phyloP scores from a whole-genome alignment of 2,113 vertebrate genomes.

The Cyprinodon variegatus region DNA sequence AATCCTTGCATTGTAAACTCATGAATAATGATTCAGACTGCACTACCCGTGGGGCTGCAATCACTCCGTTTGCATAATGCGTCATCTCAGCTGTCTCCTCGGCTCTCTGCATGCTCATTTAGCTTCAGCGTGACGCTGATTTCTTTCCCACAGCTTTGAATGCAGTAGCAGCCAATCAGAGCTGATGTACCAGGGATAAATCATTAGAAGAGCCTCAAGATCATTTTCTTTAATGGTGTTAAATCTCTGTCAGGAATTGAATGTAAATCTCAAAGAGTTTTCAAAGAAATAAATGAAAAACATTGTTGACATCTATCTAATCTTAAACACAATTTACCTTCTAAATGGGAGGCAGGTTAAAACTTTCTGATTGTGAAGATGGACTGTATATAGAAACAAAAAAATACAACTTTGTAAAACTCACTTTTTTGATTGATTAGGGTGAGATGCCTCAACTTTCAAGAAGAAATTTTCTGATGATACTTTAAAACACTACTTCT shows the following conservation, averaged over 20 bases:
- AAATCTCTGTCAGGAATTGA: too few relatives aligned
- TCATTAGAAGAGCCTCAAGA: background rate
- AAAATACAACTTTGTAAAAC: too few relatives aligned
- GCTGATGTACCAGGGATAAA: background rate
- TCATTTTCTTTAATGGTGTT: background rate
- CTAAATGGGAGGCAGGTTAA: too few relatives aligned
- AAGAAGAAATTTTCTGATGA: too few relatives aligned
- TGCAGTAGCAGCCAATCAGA: background rate
- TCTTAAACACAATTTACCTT: too few relatives aligned
- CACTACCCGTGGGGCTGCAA: background rate
- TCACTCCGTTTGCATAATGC: constrained; percentile 41
- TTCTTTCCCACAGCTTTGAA: background rate
- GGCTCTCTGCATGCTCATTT: constrained; percentile 13
- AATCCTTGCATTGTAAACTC: constrained; percentile 30
- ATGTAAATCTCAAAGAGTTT: background rate
- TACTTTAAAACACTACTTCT: too few relatives aligned
- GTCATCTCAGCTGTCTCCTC: constrained; percentile 8
- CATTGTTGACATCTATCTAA: background rate
- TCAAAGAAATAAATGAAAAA: background rate
- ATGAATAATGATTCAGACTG: constrained; percentile 35
- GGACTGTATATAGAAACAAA: too few relatives aligned
- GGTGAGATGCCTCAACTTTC: too few relatives aligned
- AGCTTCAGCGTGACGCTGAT: constrained; percentile 18
- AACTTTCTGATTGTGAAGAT: too few relatives aligned
- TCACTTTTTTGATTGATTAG: too few relatives aligned